These are phyloP conservation scores for Tauraco erythrolophus DNA, from an alignment of 2,113 vertebrate genomes.

Conservation along the genomic window DNA sequence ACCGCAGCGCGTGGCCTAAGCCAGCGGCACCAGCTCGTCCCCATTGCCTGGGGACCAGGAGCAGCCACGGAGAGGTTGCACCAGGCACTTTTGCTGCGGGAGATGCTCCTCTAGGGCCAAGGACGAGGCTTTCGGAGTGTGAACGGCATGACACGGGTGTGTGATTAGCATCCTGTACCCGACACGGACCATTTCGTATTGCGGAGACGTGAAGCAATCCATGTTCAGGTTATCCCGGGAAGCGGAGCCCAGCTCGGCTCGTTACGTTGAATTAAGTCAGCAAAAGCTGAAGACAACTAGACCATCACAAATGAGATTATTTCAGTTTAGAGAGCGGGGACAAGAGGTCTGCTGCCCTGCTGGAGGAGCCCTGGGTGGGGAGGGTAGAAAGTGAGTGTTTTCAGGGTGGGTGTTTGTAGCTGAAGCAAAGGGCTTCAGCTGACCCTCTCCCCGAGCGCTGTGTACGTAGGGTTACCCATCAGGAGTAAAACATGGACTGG, in stretches of 20 bases:
- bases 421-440: fast-evolving
- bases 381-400: not conserved
- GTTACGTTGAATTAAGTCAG: not conserved
- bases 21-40: fast-evolving
- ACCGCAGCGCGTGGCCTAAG: not conserved
- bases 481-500: not conserved
- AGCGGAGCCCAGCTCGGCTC: not conserved
- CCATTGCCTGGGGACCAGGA: not conserved
- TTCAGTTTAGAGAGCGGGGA: not conserved
- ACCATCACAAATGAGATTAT: not conserved
- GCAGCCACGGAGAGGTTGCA: not conserved
- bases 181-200: fast-evolving
- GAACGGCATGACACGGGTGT: fast-evolving
- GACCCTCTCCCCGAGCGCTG: not conserved
- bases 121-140: fast-evolving
- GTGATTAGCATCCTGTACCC: fast-evolving
- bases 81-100: not conserved
- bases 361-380: fast-evolving
- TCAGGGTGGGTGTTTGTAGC: not conserved
- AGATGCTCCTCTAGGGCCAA: not conserved
- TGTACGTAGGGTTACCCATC: fast-evolving
- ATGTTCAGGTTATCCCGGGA: fast-evolving
- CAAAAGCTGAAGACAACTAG: not conserved
- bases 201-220: fast-evolving
- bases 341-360: not conserved